Base-by-base conservation (phyloP, 2,888 invertebrate genomes). In the Cataglyphis albicans region DNA sequence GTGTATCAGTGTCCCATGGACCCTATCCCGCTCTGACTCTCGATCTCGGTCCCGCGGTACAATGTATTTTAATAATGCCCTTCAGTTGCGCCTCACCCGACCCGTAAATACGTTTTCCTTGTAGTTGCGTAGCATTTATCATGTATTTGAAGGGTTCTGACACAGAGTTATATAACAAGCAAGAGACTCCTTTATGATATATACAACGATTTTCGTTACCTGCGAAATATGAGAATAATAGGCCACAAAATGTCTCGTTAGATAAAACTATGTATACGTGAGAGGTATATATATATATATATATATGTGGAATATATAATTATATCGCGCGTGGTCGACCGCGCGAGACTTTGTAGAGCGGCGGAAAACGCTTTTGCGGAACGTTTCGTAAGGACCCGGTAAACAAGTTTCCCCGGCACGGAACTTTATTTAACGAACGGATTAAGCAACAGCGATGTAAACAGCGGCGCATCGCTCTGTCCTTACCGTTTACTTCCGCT, bases 1-100 rank as follows among this genome's bases (percentile, higher is more conserved):
- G 92, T 88, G 88, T 92, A 92, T 93, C 91, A 91, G 90, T 92
- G 92, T 91, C 88, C 88, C 82, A 83, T 86, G 88, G 84, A 90
- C 87, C 84, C 87, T 65, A 52, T 82, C n/a, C 74, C 59, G 12
- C 68, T 48, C 57, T 63, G 44, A 21, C 70, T 84, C 35, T 32
- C 78, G 78, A 44, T 59, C 70, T 59, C 67, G 44, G 73, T 48
- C 21, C 35, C 75, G 81, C 63, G 15, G 29, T 63, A 74, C 81
- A 48, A 52, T 81, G 63, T 63, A 73, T 75, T 74, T 73, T 81
- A 81, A 74, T 74, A 74, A 81, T 59, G 81, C 21, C 52, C 52
- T 75, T 63, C 35, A 59, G 64, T 64, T 35, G 65, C 25, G 75
- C 52, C 78, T 29, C 21, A 10, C 12, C 35, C 59, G 35, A 21